Base-by-base conservation (phyloP, 2,113 vertebrate genomes). In the Nothoprocta perdicaria region DNA sequence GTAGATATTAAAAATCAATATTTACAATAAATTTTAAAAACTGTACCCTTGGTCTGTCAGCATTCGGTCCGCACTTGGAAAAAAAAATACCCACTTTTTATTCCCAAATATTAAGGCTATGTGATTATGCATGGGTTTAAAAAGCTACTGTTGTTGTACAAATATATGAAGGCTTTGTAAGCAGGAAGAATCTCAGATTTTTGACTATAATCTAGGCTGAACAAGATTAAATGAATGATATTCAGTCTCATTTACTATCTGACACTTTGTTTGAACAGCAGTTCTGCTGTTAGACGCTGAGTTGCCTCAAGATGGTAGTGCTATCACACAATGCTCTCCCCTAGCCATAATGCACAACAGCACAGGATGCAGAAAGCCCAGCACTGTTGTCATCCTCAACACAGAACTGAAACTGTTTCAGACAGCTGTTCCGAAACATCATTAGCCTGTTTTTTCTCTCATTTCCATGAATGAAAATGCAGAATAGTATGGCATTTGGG, bases 281-380 rank as follows among this genome's bases (percentile, higher is more conserved):
- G 38, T 73, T 74, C 27, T 18, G 61, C 86, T 94, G 92, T 77
- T 86, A 85, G 79, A 71, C 14, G 50, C 10, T 10, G n/a, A 9
- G 1, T 6, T 13, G 60, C 97, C 98, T 96, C 95, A 93, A 97
- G 98, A 96, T 98, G 98, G 97, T 84, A 96, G 85, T 97, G 89
- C 78, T 74, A 95, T n/a, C 76, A 45, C 92, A 90, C 29, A 53
- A 81, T 93, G 53, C 12, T n/a, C 33, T 29, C n/a, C 68, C 21
- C 12, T 27, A 13, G 33, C 14, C 40, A 38, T 53, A 58, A 22
- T 24, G 2, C 3, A 1, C 9, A 75, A 24, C 17, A 50, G 43
- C 35, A 8, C 40, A 53, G 35, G 7, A 38, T 41, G 18, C 45
- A 17, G 35, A 43, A 48, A 31, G 18, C 29, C 57, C 2, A 23